Percentiles rank a stretch among this genome's conserved stretches.
Conservation (phyloP, 2,113 vertebrate species). For the Leptocoma aspasia region DNA sequence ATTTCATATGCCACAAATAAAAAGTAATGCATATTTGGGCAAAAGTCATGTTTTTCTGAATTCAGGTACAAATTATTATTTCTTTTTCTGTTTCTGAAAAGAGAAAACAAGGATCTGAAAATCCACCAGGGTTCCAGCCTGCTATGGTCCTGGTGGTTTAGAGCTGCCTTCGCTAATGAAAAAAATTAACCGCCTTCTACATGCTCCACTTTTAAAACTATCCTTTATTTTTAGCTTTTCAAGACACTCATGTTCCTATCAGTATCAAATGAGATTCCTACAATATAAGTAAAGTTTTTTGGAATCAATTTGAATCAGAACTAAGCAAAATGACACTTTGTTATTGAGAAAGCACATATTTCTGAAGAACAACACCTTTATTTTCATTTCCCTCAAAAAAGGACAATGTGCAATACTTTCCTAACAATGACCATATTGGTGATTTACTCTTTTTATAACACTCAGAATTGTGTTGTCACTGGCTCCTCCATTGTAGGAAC, state of each 20-base stretch:
- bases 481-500: background rate
- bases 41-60: background rate
- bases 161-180: background rate
- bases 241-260: background rate
- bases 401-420: background rate
- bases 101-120: conserved; percentile 6
- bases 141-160: background rate
- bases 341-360: background rate
- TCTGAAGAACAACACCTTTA: background rate
- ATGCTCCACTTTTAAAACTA: background rate
- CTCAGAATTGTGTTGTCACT: background rate
- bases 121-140: background rate
- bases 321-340: background rate
- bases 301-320: background rate
- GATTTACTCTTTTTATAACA: background rate
- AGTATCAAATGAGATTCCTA: background rate
- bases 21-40: background rate
- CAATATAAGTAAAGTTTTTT: background rate
- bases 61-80: background rate
- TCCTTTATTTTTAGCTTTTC: background rate
- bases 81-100: background rate
- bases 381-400: conserved; percentile 16
- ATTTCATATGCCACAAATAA: background rate
- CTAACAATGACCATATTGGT: background rate
- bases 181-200: background rate